Base-by-base conservation (phyloP, 2,888 invertebrate genomes). In the Boloria selene region DNA sequence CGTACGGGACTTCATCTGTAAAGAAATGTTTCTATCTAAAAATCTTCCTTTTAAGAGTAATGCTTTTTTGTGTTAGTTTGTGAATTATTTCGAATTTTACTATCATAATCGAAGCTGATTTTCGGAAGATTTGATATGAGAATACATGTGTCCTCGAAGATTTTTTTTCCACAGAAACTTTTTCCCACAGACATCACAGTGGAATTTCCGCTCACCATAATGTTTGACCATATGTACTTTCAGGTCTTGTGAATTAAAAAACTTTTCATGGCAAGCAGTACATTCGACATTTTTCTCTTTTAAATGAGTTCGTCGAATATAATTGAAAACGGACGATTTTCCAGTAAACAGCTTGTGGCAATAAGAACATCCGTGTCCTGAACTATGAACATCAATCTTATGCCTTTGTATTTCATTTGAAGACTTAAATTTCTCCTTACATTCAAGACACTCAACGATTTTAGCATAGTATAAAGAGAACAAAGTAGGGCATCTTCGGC, bases 121-220 rank as follows among this genome's bases (percentile, higher is more conserved):
- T 31, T 54, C 71, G 14, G 68, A 58, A 67, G 71, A 71, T 68
- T 81, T 82, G 42, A 76, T 75, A 68, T 87, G 87, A 1, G 83
- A 82, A 2, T 79, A 84, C 73, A 93, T 87, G 74, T 94, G 94
- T 0, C 90, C 92, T 42, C 89, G 90, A 38, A 95, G 79, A 71
- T 94, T 93, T 62, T 93, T 94, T 75, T 93, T 93, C 77, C 93
- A 93, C 0, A 93, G 83, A 69, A 94, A 92, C 77, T 90, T 93
- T 72, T 93, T 93, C 0, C 92, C 91, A 69, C 94, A 94, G n/a
- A 93, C 80, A 67, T 94, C 93, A 67, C 94, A 94, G 61, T 93
- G 89, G 66, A 92, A 93, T 38, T 88, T 88, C 4, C 89, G 86
- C 17, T 93, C 92, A 1, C 91, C 91, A 5, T 87, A 84, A 72